These are phyloP conservation scores for Phasia obesa DNA, from an alignment of 2,888 invertebrate species.

Conservation along the genomic window DNA sequence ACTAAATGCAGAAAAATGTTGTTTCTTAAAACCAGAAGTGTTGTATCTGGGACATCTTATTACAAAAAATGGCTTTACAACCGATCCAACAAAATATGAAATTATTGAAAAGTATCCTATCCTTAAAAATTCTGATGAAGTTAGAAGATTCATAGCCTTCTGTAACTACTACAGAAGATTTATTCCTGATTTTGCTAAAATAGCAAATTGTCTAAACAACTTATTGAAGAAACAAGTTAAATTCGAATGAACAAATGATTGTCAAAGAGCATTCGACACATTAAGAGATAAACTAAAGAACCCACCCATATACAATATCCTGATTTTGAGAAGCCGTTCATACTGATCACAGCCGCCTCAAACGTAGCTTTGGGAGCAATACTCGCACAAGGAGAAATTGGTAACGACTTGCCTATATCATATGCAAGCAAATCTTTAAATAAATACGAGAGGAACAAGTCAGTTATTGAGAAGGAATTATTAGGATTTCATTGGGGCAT, in stretches of 20 bases:
- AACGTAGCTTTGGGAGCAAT: no score
- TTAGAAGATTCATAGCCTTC: background rate
- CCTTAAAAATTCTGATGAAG: background rate
- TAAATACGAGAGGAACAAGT: no score
- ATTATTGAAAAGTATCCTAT: constrained; percentile 2
- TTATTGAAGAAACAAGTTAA: constrained; percentile 9
- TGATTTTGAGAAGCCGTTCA: no score
- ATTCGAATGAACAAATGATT: constrained; percentile 14
- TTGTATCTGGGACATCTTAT: constrained; percentile 13
- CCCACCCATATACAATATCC: no score
- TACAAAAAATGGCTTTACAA: constrained; percentile 27
- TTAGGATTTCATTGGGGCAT: no score
- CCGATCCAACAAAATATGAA: constrained; percentile 23
- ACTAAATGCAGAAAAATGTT: constrained; percentile 23
- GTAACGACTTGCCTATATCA: no score
- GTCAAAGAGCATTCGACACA: constrained; percentile 20
- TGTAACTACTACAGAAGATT: background rate
- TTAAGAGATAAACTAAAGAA: constrained; percentile 6
- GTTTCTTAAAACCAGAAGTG: constrained; percentile 23
- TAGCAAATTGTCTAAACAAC: constrained; percentile 8
- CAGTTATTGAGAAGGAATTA: no score
- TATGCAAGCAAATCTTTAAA: no score
- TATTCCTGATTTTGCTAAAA: constrained; percentile 21
- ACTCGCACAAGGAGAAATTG: no score
- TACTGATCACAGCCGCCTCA: no score